A percentile compares a stretch with the other conserved stretches of the same genome.
These are phyloP conservation scores for Tetheella fluctuosa DNA, from an alignment of 2,888 invertebrate species.

Conservation along the genomic window DNA sequence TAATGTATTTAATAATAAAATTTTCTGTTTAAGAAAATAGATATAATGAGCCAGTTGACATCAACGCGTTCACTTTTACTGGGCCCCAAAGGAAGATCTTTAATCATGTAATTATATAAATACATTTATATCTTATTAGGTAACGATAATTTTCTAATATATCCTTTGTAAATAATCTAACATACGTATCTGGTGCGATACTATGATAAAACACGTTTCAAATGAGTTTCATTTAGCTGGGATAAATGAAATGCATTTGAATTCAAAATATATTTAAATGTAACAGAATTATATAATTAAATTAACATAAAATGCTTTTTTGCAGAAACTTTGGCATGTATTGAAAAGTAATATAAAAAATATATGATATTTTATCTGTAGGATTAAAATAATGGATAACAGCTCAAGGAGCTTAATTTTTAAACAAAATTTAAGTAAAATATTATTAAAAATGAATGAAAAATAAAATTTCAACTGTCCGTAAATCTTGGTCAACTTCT, in stretches of 20 bases:
- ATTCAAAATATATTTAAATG: constrained; percentile 22
- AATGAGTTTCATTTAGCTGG: constrained; percentile 77
- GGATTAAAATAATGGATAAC: not conserved
- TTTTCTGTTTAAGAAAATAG: constrained; percentile 60
- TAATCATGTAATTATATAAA: constrained; percentile 38
- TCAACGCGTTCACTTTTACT: constrained; percentile 46
- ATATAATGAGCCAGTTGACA: constrained; percentile 54
- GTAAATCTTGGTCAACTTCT: constrained; percentile 59
- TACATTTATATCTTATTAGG: constrained; percentile 56
- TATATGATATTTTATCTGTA: not conserved
- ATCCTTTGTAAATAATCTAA: constrained; percentile 58
- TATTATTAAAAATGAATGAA: constrained; percentile 13
- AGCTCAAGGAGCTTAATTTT: not conserved
- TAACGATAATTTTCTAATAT: constrained; percentile 65
- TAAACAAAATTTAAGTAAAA: not conserved
- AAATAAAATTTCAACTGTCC: constrained; percentile 14
- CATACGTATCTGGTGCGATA: constrained; percentile 44
- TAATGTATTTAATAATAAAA: constrained; percentile 59
- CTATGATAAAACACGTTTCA: constrained; percentile 39
- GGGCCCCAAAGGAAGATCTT: constrained; percentile 68
- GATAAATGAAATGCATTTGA: constrained; percentile 73
- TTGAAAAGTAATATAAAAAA: no score
- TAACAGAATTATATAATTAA: constrained; percentile 18
- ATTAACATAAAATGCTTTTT: constrained; percentile 20
- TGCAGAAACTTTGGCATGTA: constrained; percentile 12